These are phyloP conservation scores for Limanda limanda DNA, from an alignment of 2,113 vertebrate species.

Conservation along the genomic window DNA sequence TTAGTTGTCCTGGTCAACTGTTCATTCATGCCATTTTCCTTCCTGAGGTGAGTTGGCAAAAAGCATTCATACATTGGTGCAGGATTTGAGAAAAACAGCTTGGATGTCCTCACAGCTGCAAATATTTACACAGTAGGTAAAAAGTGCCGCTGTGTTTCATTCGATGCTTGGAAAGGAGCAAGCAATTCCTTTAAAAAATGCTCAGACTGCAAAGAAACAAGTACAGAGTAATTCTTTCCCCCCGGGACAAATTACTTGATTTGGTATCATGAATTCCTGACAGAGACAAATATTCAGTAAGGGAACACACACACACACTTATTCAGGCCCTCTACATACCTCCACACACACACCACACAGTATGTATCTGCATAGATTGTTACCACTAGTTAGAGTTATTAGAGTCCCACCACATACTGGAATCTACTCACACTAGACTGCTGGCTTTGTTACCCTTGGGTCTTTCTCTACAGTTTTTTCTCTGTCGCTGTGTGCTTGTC, in stretches of 20 bases:
- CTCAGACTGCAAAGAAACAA: slow-evolving; percentile 26
- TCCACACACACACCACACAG: slow-evolving; percentile 49
- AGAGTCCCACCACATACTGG: slow-evolving; percentile 31
- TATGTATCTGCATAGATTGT: slow-evolving; percentile 43
- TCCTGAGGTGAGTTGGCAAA: slow-evolving; percentile 40
- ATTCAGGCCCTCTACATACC: slow-evolving; percentile 45
- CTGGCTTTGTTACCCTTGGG: slow-evolving; percentile 46
- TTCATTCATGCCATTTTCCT: slow-evolving; percentile 33
- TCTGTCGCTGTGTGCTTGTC: background rate
- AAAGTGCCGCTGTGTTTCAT: slow-evolving; percentile 13
- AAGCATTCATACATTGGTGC: slow-evolving; percentile 17
- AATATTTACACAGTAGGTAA: slow-evolving; percentile 40
- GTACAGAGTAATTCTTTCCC: background rate
- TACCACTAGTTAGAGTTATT: slow-evolving; percentile 43
- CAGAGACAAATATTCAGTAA: slow-evolving; percentile 13
- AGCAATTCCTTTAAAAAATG: slow-evolving; percentile 15
- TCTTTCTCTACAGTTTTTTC: slow-evolving; percentile 2
- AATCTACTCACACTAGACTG: slow-evolving; percentile 36
- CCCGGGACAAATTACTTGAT: slow-evolving; percentile 32
- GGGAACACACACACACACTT: background rate
- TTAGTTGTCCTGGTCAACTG: slow-evolving; percentile 7
- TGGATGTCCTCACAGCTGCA: slow-evolving; percentile 34
- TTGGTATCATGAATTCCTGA: slow-evolving; percentile 47
- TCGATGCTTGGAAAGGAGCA: slow-evolving; percentile 22
- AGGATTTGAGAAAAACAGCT: slow-evolving; percentile 10